These are phyloP conservation scores for Platorchestia sp. DNA, from an alignment of 1,140 invertebrate genomes.

Conservation along the genomic window DNA sequence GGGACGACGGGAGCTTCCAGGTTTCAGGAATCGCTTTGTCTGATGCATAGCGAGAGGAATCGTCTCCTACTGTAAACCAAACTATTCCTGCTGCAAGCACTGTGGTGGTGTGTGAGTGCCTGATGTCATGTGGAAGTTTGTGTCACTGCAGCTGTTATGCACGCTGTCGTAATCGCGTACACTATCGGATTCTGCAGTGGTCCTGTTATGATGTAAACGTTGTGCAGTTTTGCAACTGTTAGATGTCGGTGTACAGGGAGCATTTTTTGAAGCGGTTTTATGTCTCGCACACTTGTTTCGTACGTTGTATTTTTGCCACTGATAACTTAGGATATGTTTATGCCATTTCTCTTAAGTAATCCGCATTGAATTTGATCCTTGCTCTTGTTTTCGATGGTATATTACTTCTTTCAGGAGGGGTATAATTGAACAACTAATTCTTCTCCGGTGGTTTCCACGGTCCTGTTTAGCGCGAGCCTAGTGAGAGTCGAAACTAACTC, in stretches of 20 bases:
- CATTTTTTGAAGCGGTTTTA: neutral
- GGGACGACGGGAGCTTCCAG: neutral
- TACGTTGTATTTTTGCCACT: neutral
- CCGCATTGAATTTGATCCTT: neutral
- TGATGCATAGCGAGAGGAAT: neutral
- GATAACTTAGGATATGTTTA: neutral
- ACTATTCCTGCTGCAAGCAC: neutral
- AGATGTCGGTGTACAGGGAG: neutral
- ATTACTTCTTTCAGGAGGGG: neutral
- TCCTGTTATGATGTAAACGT: neutral
- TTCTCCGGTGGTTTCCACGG: neutral
- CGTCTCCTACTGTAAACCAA: neutral
- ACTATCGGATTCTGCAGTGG: neutral
- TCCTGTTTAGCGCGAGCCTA: neutral
- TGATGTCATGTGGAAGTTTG: neutral
- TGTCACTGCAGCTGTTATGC: neutral
- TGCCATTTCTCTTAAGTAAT: neutral
- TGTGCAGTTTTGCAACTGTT: neutral
- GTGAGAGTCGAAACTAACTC: neutral
- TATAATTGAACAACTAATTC: neutral
- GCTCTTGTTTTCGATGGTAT: neutral
- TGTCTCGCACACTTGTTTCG: neutral
- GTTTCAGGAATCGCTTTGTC: constrained; percentile 14
- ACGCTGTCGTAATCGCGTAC: neutral
- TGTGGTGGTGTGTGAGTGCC: neutral